These are phyloP conservation scores for Cephalopachus bancanus DNA, from an alignment of 2,797 vertebrate species.

Conservation along the genomic window DNA sequence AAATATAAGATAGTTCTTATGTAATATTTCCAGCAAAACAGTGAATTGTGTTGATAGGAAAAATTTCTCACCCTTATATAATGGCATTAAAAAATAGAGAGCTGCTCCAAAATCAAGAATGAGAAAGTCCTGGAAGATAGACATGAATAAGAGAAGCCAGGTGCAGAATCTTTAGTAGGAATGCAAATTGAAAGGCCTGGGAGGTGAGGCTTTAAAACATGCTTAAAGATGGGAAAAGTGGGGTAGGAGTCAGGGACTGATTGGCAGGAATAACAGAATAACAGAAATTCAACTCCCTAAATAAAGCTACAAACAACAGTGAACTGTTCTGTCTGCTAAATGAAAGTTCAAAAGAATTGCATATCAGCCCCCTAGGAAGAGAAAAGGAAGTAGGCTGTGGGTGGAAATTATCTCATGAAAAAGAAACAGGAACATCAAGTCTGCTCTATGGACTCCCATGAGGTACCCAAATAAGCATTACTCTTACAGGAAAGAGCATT, in stretches of 20 bases:
- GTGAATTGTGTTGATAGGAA: background rate
- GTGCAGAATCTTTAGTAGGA: background rate
- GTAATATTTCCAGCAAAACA: background rate
- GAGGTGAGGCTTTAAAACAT: background rate
- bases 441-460: background rate
- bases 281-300: background rate
- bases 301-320: background rate
- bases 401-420: background rate
- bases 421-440: background rate
- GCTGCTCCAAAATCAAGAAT: background rate
- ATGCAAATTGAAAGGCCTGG: background rate
- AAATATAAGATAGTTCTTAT: background rate
- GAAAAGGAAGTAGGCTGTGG: background rate
- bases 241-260: rapidly evolving
- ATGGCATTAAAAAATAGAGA: background rate
- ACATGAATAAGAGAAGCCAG: background rate
- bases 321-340: background rate
- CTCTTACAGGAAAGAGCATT: background rate
- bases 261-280: background rate
- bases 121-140: too few relatives aligned
- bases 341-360: background rate
- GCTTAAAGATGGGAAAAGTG: background rate
- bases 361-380: rapidly evolving
- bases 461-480: rapidly evolving
- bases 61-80: background rate